Evolutionary conservation across 1,140 invertebrate genomes (phyloP).

Genomic region (Brachystomella parvula): DNA sequence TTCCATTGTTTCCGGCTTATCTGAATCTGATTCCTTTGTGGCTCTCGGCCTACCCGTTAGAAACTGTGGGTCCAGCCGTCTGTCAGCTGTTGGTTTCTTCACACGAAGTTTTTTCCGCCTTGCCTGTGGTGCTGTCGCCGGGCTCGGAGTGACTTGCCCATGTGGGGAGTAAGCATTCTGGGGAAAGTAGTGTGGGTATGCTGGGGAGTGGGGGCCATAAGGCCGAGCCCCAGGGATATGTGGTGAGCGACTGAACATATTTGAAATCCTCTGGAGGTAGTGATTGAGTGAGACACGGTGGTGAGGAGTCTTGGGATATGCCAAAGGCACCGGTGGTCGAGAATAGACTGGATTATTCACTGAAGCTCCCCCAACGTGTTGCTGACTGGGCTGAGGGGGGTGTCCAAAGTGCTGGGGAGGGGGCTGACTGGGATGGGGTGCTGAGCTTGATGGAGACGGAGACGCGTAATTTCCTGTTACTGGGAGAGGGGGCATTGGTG

Average conservation of each 20-base stretch:
- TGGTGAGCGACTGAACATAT: slow-evolving; percentile 25
- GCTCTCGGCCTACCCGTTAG: slow-evolving; percentile 18
- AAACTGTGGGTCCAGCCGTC: slow-evolving; percentile 6
- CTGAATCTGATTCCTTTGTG: slow-evolving; percentile 16
- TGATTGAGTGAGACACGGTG: slow-evolving; percentile 16
- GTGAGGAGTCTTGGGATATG: slow-evolving; percentile 1
- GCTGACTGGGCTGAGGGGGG: background rate
- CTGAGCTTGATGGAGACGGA: no score
- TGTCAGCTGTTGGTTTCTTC: slow-evolving; percentile 7
- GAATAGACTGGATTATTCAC: background rate
- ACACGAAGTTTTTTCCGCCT: slow-evolving; percentile 16
- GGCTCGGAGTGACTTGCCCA: background rate
- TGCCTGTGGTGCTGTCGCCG: slow-evolving; percentile 7
- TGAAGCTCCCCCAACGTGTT: background rate
- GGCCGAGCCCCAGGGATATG: slow-evolving; percentile 18
- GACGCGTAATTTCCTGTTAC: no score
- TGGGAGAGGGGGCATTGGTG: background rate
- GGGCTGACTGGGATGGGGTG: background rate
- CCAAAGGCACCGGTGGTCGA: background rate
- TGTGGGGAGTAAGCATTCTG: slow-evolving; percentile 23
- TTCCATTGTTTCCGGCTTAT: slow-evolving; percentile 24
- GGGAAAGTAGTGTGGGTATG: slow-evolving; percentile 32
- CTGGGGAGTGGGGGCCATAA: slow-evolving; percentile 12
- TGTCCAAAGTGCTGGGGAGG: slow-evolving; percentile 4
- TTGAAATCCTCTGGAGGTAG: slow-evolving; percentile 28